Percentiles rank a stretch among this genome's conserved stretches.
Evolutionary conservation across 1,140 invertebrate genomes (phyloP).

Genomic region (Lepidurus apus): DNA sequence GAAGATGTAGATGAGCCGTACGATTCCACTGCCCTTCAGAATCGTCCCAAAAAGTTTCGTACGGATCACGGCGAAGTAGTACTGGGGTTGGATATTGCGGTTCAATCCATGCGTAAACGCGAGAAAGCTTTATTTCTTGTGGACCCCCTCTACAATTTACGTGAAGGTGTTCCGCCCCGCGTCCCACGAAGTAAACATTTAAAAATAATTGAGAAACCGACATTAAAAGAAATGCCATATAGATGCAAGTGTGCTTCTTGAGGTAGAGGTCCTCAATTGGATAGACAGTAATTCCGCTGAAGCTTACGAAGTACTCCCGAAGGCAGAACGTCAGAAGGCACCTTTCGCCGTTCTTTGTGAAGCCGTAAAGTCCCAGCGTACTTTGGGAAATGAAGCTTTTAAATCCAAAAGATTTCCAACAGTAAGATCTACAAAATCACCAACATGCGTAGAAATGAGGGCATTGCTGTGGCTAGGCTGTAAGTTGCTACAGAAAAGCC

Average conservation of each 20-base stretch:
- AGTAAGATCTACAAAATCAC: not conserved
- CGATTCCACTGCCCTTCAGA: not conserved
- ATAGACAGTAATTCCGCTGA: not conserved
- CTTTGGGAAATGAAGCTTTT: not conserved
- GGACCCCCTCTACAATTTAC: not conserved
- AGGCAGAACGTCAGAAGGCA: not conserved
- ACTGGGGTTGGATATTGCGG: not conserved
- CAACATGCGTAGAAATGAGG: not conserved
- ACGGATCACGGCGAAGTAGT: not conserved
- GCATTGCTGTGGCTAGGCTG: not conserved
- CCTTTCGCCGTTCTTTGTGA: not conserved
- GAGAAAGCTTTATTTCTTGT: constrained; percentile 3
- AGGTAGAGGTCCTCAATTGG: not conserved
- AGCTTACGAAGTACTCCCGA: not conserved
- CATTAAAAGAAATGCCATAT: not conserved
- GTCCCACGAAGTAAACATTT: not conserved
- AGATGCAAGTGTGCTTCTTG: not conserved
- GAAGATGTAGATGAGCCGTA: not conserved
- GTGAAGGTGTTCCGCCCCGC: not conserved
- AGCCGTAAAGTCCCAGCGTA: not conserved
- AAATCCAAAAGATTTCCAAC: not conserved
- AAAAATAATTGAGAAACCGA: not conserved
- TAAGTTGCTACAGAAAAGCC: not conserved
- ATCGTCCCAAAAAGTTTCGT: not conserved
- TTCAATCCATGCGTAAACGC: not conserved